phyloP scores from a whole-genome alignment of 2,797 vertebrate genomes.

The Crax fasciolata region DNA sequence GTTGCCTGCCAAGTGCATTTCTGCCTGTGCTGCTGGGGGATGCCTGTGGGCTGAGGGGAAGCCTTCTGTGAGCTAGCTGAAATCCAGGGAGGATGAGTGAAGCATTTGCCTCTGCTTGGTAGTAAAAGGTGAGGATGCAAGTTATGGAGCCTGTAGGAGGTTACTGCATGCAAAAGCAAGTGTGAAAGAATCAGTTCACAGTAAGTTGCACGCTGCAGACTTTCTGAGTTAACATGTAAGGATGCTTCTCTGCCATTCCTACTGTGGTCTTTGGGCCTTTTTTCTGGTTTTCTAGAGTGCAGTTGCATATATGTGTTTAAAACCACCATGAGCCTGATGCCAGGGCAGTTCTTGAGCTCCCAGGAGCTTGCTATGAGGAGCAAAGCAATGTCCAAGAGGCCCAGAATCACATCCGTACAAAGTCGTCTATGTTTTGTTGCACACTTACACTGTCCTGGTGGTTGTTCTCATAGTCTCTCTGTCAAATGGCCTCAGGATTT shows the following conservation, averaged over 20 bases:
- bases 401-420: neutral
- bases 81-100: neutral
- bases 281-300: neutral
- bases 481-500: neutral
- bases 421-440: neutral
- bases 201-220: neutral
- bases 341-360: neutral
- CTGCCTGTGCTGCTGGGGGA: neutral
- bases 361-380: neutral
- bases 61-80: neutral
- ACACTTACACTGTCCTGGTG: fast-evolving
- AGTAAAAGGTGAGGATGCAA: neutral
- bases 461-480: neutral
- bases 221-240: neutral
- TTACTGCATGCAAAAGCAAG: neutral
- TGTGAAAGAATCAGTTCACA: neutral
- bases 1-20: neutral
- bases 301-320: neutral
- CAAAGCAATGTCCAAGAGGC: neutral
- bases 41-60: neutral
- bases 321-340: neutral
- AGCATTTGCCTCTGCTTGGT: neutral
- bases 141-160: neutral
- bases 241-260: neutral
- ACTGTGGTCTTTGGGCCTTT: neutral